A percentile compares a stretch with the other conserved stretches of the same genome.
These are phyloP conservation scores for Rhegmatorhina hoffmannsi DNA, from an alignment of 2,113 vertebrate genomes.

Conservation along the genomic window DNA sequence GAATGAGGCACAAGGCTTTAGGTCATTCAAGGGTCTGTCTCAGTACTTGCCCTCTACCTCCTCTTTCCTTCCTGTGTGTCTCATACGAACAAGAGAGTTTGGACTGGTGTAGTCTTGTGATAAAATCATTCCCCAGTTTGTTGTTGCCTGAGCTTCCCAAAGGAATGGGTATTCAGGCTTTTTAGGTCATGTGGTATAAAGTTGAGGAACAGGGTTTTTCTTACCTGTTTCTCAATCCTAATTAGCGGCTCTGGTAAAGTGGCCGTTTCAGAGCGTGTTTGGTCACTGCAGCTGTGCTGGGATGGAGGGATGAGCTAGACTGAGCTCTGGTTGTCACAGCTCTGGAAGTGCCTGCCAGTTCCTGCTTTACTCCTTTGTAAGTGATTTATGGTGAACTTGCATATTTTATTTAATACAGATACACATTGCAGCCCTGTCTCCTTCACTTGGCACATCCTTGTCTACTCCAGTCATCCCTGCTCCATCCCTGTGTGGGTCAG, in stretches of 20 bases:
- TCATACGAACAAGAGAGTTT: neutral
- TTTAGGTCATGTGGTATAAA: neutral
- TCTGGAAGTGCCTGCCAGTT: neutral
- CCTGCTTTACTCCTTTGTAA: neutral
- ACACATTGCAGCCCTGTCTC: neutral
- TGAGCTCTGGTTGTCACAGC: neutral
- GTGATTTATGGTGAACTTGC: slow-evolving; percentile 18
- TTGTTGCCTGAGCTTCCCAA: neutral
- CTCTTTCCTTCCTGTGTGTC: neutral
- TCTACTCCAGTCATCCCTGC: neutral
- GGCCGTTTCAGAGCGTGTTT: neutral
- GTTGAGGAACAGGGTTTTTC: neutral
- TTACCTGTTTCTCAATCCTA: neutral
- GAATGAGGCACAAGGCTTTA: neutral
- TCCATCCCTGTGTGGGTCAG: neutral
- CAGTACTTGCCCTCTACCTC: neutral
- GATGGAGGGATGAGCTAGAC: neutral
- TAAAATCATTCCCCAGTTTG: neutral
- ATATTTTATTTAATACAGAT: neutral
- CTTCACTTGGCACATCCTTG: neutral
- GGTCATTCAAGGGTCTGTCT: neutral
- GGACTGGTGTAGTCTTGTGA: neutral
- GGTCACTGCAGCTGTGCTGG: neutral
- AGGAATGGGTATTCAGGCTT: neutral
- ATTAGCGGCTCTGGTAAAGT: neutral